phyloP scores from a whole-genome alignment of 2,797 vertebrate species.

The Pseudochromis fuscus region DNA sequence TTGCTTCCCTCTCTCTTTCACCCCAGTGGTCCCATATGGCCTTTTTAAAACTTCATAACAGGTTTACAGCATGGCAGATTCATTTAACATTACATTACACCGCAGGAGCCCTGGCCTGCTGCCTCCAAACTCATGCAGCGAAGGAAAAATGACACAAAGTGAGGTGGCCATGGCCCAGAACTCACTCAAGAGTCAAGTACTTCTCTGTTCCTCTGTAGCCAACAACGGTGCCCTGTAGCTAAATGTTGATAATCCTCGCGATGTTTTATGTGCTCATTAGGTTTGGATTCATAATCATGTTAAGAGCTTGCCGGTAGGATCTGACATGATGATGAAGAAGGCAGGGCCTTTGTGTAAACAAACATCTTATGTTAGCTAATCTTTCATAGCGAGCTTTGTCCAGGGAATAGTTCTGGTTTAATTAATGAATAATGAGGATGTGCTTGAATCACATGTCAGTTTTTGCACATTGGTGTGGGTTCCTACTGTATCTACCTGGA shows the following conservation, averaged over 20 bases:
- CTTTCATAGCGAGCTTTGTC: constrained; percentile 37
- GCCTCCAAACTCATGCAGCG: constrained; percentile 35
- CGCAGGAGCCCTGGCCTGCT: constrained; percentile 51
- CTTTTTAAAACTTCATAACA: constrained; percentile 76
- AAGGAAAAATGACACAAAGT: constrained; percentile 53
- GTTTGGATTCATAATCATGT: constrained; percentile 74
- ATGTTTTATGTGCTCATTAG: constrained; percentile 74
- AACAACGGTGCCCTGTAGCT: constrained; percentile 54
- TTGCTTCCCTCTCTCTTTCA: constrained; percentile 37
- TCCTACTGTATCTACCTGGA: constrained; percentile 13
- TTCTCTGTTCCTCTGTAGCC: constrained; percentile 37
- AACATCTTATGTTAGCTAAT: constrained; percentile 54
- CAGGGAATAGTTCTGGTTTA: constrained; percentile 47
- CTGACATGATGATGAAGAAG: constrained; percentile 38
- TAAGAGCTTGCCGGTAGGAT: constrained; percentile 64
- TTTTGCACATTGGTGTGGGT: constrained; percentile 44
- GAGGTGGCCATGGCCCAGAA: constrained; percentile 52
- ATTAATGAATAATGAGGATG: constrained; percentile 63
- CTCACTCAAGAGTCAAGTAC: constrained; percentile 59
- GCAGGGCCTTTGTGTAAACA: constrained; percentile 58
- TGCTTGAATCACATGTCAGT: constrained; percentile 40
- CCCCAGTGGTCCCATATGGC: constrained; percentile 21
- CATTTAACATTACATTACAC: constrained; percentile 75
- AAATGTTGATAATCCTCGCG: constrained; percentile 65
- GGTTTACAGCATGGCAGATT: constrained; percentile 78